phyloP scores from a whole-genome alignment of 2,113 vertebrate species.

The Cervus canadensis region DNA sequence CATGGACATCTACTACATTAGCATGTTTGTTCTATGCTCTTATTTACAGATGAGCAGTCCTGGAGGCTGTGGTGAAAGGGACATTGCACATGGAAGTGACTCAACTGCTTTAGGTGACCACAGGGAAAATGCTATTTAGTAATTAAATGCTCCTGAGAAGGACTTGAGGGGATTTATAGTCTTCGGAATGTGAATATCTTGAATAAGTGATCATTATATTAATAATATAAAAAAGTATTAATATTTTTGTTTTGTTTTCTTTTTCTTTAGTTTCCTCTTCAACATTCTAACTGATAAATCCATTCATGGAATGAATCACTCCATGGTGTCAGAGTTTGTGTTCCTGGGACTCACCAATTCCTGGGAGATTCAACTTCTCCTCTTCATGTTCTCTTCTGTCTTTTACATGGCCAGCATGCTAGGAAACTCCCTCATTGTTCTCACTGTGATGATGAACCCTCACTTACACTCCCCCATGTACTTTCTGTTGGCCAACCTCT shows the following conservation, averaged over 20 bases:
- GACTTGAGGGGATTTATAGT: neutral
- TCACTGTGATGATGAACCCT: neutral
- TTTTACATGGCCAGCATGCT: neutral
- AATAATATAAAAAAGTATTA: neutral
- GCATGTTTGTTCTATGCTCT: neutral
- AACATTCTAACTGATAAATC: neutral
- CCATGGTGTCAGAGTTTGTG: neutral
- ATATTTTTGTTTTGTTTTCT: neutral
- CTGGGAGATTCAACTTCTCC: neutral
- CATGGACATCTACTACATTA: neutral
- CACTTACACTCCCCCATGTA: neutral
- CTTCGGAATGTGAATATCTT: neutral
- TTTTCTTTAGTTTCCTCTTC: neutral
- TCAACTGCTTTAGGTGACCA: neutral
- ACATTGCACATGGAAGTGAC: neutral
- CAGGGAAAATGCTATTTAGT: neutral
- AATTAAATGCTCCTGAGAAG: neutral
- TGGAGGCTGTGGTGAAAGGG: neutral
- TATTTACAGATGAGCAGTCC: neutral
- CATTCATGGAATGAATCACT: neutral
- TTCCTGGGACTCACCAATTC: neutral
- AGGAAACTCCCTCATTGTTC: neutral
- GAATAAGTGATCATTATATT: neutral
- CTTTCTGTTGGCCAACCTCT: neutral
- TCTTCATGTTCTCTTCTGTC: neutral